A percentile compares a stretch with the other conserved stretches of the same genome.
phyloP scores from a whole-genome alignment of 2,113 vertebrate genomes.

The Picathartes gymnocephalus region DNA sequence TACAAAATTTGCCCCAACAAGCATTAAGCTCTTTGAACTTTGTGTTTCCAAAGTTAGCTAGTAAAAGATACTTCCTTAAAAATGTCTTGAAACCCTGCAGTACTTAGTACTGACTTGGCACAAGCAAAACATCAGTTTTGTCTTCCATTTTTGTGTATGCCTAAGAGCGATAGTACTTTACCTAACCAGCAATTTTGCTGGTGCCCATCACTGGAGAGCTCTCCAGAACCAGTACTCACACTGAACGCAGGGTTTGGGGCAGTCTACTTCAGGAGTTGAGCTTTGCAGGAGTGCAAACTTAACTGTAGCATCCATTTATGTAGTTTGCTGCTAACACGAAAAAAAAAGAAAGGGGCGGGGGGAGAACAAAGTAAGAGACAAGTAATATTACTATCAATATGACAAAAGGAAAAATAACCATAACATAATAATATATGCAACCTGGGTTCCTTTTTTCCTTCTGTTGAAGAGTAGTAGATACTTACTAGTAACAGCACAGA shows the following conservation, averaged over 20 bases:
- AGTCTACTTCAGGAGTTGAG: background rate
- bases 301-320: background rate
- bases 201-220: background rate
- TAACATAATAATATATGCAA: background rate
- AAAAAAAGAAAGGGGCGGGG: fast-evolving
- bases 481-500: background rate
- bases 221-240: background rate
- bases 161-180: background rate
- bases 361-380: background rate
- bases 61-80: background rate
- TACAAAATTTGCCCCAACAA: background rate
- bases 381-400: background rate
- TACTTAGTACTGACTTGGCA: background rate
- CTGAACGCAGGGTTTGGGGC: background rate
- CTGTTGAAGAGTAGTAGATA: background rate
- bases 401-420: background rate
- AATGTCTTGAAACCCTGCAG: background rate
- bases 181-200: background rate
- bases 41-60: background rate
- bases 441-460: background rate
- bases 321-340: background rate
- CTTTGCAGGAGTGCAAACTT: background rate
- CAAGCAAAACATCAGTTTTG: background rate
- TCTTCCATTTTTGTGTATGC: background rate
- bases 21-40: background rate